Conservation (phyloP, 2,888 invertebrate genomes). For the Scrobipalpa costella region DNA sequence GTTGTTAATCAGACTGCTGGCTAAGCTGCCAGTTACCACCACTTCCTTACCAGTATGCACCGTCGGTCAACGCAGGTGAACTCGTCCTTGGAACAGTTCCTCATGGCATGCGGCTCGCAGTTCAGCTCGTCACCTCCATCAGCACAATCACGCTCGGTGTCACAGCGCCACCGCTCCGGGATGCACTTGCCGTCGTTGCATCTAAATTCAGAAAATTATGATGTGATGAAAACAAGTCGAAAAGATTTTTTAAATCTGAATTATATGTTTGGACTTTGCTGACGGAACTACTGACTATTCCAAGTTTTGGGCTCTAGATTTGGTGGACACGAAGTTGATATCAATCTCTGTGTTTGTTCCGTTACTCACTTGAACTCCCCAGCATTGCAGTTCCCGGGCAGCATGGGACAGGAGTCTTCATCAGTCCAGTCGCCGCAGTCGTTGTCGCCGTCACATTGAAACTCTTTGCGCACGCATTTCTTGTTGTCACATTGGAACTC, state of each 20-base stretch:
- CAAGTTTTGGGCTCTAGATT: not conserved
- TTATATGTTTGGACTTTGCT: too few species aligned
- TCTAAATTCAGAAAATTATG: constrained; percentile 55
- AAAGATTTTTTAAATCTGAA: not conserved
- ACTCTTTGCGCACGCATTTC: constrained; percentile 87
- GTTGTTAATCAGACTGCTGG: too few species aligned
- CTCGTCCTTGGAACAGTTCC: constrained; percentile 87
- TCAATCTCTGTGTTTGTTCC: too few species aligned
- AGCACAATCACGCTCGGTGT: constrained; percentile 89
- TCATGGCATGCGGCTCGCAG: constrained; percentile 82
- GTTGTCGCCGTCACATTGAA: constrained; percentile 91
- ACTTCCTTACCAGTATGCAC: constrained; percentile 85
- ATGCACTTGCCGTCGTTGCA: constrained; percentile 91
- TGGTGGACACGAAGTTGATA: too few species aligned
- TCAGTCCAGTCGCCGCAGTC: constrained; percentile 95
- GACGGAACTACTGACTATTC: too few species aligned
- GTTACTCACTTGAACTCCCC: constrained; percentile 85
- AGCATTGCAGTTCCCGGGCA: constrained; percentile 84
- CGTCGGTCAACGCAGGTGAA: constrained; percentile 87
- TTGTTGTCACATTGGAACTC: constrained; percentile 88
- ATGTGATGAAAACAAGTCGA: too few species aligned
- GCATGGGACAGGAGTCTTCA: constrained; percentile 88
- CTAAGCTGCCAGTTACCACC: too few species aligned
- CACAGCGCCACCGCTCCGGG: constrained; percentile 88
- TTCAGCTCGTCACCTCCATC: constrained; percentile 89